Evolutionary conservation across 2,797 vertebrate species (phyloP), one percentile per base, ranked within the genome.

Genomic region (Danio kyathit): DNA sequence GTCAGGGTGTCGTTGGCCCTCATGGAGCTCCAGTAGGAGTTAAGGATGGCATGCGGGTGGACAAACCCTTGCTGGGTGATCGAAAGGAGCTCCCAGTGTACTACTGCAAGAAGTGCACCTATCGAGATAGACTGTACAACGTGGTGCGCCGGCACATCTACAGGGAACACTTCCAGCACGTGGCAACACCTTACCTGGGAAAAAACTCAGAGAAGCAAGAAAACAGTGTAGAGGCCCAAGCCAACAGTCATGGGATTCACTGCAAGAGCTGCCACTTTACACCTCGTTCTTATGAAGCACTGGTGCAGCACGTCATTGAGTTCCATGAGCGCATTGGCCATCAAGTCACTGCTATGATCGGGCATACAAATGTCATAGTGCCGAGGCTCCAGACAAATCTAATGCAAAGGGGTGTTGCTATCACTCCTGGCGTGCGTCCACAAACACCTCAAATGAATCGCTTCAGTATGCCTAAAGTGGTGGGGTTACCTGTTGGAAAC

Each of bases 21-120:
- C 95, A 90, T 11, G 89, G 86, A 56, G 16, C 81, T 38, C 65
- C 93, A 54, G 90, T 93, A 85, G 94, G 90, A 90, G 95, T 94
- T 85, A 96, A 96, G 91, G 95, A 97, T 88, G 93, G 93, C 92
- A 86, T 91, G 78, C 95, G 93, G 90, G 89, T 93, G 60, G 96
- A 96, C 90, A 96, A 95, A 91, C 91, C 92, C 85, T 94, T 95
- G 88, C 93, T 94, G 89, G 93, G 93, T 86, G 95, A 96, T 79
- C 94, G 93, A 88, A 92, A 96, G 89, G 96, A 98, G 87, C 97
- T 96, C 93, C 94, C 97, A 64, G 96, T 99, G 93, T 99, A 99
- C 95, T 99, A 96, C 91, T 99, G 98, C 92, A 99, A 98, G 94
- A 99, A 98, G 92, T 99, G 98, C 95, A 96, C 96, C 84, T 99